Conservation (phyloP, 2,888 invertebrate genomes). For the Drosophila nigricruria region DNA sequence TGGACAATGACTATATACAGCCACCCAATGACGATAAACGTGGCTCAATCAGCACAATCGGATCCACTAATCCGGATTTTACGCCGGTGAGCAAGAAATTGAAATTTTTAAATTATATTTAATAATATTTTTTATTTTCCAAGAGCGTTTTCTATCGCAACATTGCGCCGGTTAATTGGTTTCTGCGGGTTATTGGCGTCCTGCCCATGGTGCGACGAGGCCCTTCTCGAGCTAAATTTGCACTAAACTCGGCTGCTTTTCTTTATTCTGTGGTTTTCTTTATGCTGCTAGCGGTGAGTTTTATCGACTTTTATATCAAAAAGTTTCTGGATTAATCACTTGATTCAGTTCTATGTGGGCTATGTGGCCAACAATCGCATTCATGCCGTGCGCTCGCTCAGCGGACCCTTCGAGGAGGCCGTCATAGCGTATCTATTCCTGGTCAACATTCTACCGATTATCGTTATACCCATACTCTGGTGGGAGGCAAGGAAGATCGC, state of each 20-base stretch:
- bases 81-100: conserved; percentile 58
- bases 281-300: conserved; percentile 85
- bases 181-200: conserved; percentile 87
- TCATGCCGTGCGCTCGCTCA: conserved; percentile 87
- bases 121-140: neutral
- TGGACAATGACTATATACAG: conserved; percentile 71
- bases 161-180: conserved; percentile 85
- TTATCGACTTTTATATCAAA: neutral
- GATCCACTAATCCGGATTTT: conserved; percentile 75
- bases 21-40: conserved; percentile 63
- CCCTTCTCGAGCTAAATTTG: conserved; percentile 86
- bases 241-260: conserved; percentile 87
- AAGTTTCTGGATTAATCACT: neutral
- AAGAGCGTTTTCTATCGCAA: conserved; percentile 85
- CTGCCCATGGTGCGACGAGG: conserved; percentile 87
- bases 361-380: conserved; percentile 89
- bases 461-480: conserved; percentile 89
- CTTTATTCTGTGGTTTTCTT: conserved; percentile 87
- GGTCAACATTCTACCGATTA: conserved; percentile 89
- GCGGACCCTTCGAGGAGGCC: conserved; percentile 90
- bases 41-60: conserved; percentile 72
- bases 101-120: neutral
- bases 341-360: conserved; percentile 86
- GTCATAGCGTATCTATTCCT: conserved; percentile 91
- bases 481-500: conserved; percentile 89